phyloP scores from a whole-genome alignment of 64 coral and sea anemone genomes.

The Montipora cactus region DNA sequence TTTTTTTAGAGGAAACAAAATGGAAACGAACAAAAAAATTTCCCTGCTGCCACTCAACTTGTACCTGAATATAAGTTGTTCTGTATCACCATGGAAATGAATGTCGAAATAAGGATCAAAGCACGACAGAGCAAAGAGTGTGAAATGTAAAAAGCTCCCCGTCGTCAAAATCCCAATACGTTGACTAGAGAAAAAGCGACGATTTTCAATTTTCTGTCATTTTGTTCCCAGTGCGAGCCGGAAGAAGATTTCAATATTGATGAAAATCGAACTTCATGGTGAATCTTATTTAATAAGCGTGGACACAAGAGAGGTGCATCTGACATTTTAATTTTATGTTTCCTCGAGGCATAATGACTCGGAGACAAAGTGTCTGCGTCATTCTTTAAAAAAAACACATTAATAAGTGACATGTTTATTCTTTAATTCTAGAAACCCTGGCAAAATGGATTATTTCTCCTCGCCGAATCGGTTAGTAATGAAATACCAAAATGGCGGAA shows the following conservation, averaged over 20 bases:
- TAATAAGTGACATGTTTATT: conserved; percentile 40
- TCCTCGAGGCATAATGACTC: conserved; percentile 43
- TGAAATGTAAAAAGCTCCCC: background rate
- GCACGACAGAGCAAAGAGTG: background rate
- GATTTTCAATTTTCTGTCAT: background rate
- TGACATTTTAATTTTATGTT: conserved; percentile 26
- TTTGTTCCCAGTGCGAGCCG: background rate
- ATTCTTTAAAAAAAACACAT: conserved; percentile 29
- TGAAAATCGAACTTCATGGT: background rate
- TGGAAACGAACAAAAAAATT: background rate
- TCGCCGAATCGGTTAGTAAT: conserved; percentile 23
- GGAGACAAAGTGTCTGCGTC: conserved; percentile 40
- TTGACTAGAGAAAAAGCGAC: background rate
- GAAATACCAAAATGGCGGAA: conserved; percentile 25
- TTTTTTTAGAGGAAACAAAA: conserved; percentile 16
- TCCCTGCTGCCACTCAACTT: conserved; percentile 21
- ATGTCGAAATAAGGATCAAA: background rate
- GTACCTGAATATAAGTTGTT: background rate
- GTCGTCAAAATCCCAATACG: background rate
- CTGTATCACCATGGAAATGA: background rate
- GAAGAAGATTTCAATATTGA: background rate
- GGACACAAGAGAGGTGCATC: background rate
- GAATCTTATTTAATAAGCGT: conserved; percentile 12
- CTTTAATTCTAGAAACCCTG: conserved; percentile 3
- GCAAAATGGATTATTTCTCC: conserved; percentile 25